Evolutionary conservation across 1,140 invertebrate genomes (phyloP).

Genomic region (Platyura marginata): DNA sequence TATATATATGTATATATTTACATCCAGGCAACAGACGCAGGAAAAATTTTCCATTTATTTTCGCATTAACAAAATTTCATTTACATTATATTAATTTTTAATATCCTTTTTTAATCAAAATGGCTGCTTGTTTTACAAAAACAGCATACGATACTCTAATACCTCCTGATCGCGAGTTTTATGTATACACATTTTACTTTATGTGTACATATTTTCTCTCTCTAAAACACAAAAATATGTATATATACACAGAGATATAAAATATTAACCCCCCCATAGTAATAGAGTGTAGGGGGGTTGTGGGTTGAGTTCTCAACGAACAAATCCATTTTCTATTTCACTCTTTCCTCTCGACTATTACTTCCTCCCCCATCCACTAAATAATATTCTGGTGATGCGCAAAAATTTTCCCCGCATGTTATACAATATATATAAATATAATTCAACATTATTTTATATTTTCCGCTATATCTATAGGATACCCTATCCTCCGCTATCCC

Average conservation of each 20-base stretch:
- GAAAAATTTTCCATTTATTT: constrained; percentile 3
- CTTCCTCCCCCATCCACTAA: not conserved
- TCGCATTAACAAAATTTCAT: constrained; percentile 3
- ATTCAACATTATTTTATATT: not conserved
- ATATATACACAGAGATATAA: not conserved
- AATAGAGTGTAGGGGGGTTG: not conserved
- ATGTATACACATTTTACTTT: not conserved
- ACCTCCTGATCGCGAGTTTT: not conserved
- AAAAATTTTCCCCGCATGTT: not conserved
- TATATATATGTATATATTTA: not conserved
- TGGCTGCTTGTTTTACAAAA: not conserved
- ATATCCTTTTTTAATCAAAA: constrained; percentile 3
- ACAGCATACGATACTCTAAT: not conserved
- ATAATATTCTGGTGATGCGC: not conserved
- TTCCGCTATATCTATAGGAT: not conserved
- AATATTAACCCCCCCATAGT: not conserved
- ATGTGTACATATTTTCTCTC: not conserved
- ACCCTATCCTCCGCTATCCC: not conserved
- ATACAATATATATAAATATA: not conserved
- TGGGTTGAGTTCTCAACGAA: not conserved
- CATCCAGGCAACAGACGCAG: not conserved
- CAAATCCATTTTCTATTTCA: not conserved
- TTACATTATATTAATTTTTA: constrained; percentile 4
- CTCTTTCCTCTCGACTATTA: not conserved
- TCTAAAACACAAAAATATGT: not conserved